These are phyloP conservation scores for Chlorops oryzae DNA, from an alignment of 1,140 invertebrate genomes.

Conservation along the genomic window DNA sequence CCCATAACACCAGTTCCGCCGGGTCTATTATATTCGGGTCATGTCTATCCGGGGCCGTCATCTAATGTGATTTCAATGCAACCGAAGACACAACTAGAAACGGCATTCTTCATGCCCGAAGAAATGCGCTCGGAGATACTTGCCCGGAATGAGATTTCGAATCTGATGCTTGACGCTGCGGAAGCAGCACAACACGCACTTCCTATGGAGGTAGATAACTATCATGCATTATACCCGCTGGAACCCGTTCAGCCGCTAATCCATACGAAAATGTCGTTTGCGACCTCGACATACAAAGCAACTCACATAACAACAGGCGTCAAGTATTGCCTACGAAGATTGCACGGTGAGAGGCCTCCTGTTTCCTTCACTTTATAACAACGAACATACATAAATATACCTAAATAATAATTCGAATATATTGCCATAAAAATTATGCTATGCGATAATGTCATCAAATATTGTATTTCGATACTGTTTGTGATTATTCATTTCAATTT, in stretches of 20 bases:
- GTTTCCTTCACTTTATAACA: too few relatives aligned
- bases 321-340: slow-evolving; percentile 77
- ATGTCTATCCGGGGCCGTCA: slow-evolving; percentile 46
- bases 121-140: slow-evolving; percentile 69
- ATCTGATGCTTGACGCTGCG: slow-evolving; percentile 62
- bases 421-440: background rate
- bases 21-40: slow-evolving; percentile 31
- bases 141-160: slow-evolving; percentile 61
- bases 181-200: slow-evolving; percentile 57
- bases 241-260: slow-evolving; percentile 66
- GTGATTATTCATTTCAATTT: slow-evolving; percentile 1
- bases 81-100: slow-evolving; percentile 51
- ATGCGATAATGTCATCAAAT: background rate
- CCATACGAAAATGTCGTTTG: slow-evolving; percentile 62
- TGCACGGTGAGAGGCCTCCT: slow-evolving; percentile 58
- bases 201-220: slow-evolving; percentile 81
- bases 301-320: slow-evolving; percentile 81
- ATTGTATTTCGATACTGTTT: background rate
- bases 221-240: slow-evolving; percentile 79
- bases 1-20: slow-evolving; percentile 25
- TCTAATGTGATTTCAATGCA: slow-evolving; percentile 48
- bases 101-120: slow-evolving; percentile 69
- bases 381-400: too few relatives aligned
- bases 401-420: background rate
- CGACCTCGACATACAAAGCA: slow-evolving; percentile 86